Conservation (phyloP, 2,113 vertebrate genomes). For the Odontophorus gujanensis region DNA sequence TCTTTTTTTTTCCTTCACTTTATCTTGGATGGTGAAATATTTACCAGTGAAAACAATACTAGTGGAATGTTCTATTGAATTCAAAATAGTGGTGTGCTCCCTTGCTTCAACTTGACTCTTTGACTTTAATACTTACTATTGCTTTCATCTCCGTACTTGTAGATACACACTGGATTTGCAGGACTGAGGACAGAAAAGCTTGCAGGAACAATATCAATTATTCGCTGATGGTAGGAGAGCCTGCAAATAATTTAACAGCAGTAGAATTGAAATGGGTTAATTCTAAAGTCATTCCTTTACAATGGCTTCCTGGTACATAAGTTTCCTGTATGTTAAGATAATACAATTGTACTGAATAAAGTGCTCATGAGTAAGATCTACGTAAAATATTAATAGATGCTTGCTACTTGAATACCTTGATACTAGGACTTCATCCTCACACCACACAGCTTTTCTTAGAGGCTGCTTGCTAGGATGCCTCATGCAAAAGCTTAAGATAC, state of each 20-base stretch:
- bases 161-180: constrained; percentile 87
- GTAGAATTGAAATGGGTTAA: not conserved
- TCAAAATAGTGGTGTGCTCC: not conserved
- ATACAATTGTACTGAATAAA: not conserved
- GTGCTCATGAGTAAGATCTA: not conserved
- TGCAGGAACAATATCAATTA: constrained; percentile 94
- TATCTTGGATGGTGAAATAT: not conserved
- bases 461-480: not conserved
- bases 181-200: constrained; percentile 92
- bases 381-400: not conserved
- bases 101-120: not conserved
- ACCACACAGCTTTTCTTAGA: not conserved
- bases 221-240: constrained; percentile 95
- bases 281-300: not conserved
- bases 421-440: not conserved
- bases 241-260: constrained; percentile 71
- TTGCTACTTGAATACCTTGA: not conserved
- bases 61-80: not conserved
- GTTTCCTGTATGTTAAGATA: not conserved
- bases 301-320: not conserved
- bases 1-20: not conserved
- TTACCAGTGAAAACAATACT: not conserved
- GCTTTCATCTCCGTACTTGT: constrained; percentile 92
- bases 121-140: constrained; percentile 82
- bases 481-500: not conserved